Base-by-base conservation (phyloP, 2,797 vertebrate genomes). In the Acanthurus tractus region DNA sequence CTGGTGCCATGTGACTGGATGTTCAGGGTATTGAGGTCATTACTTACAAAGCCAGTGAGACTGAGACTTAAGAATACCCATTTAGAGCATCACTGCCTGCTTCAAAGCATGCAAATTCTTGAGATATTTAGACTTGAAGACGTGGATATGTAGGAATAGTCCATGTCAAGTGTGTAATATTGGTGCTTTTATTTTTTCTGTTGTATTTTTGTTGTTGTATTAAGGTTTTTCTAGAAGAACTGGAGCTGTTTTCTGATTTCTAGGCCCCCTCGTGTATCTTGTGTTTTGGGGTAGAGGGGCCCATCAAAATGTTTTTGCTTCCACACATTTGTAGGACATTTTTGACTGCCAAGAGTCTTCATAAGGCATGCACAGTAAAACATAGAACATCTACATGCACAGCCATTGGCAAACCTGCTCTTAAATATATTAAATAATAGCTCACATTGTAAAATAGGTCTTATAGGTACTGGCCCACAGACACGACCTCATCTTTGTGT, bases 1-100 rank as follows among this genome's bases (percentile, higher is more conserved):
- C 34, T 42, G 71, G n/a, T 88, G 82, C 76, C 83, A 89, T 76
- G 85, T 82, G 84, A 82, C 84, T 84, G 69, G 36, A 72, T 81
- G 84, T 46, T 84, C 29, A 40, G 76, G 55, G 55, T 49, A 62
- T 23, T 76, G 75, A 87, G 81, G 65, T 80, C 83, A 81, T 81
- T 68, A 44, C 74, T 79, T n/a, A 46, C 22, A 62, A 74, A 75
- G 63, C 53, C 36, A 67, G 66, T 52, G 40, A 56, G 42, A 64
- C 53, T 55, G 49, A 73, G 65, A 18, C 48, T 64, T 50, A 49
- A 40, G 38, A 63, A 76, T 70, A 49, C 17, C 52, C 69, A 55
- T 79, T 17, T 10, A 71, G 57, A 77, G 40, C 75, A 22, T 42
- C 53, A 8, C 20, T 25, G 18, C 36, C 55, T 18, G 36, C 49